Base-by-base conservation (phyloP, 2,113 vertebrate species). In the Colius striatus region DNA sequence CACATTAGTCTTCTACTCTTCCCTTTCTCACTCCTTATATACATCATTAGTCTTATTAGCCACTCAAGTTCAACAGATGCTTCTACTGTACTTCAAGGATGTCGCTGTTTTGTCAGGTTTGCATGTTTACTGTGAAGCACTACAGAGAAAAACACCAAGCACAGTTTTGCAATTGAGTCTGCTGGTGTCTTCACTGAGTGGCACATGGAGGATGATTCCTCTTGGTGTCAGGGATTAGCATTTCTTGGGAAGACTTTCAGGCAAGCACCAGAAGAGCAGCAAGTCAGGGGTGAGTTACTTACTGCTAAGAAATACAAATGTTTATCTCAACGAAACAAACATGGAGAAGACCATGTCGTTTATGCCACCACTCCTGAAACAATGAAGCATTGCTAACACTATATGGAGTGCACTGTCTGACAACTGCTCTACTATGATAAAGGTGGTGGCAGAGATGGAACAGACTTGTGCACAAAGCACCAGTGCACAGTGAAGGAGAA, bases 401-500 rank as follows among this genome's bases (percentile, higher is more conserved):
- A 19, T 11, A 12, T 2, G 26, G 21, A 16, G 22, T 4, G 4
- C 11, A 16, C 41, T 38, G 43, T 36, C 27, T 20, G 45, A 41
- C 8, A 50, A 9, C 45, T 13, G 3, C 0, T 6, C 79, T 13
- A 1, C 50, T 41, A 2, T 4, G 8, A 25, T 13, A n/a, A 6
- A 48, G 26, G 27, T 5, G n/a, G 26, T 13, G 38, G 0, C 55
- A 6, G 41, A 80, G 47, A 15, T 15, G 25, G 12, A 16, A 3
- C 0, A 11, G 4, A 16, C 21, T 21, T 20, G 65, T 11, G 45
- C 50, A 23, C 1, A 11, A 72, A 79, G 32, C 20, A 38, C 13
- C 15, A 0, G 32, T 8, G 54, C 6, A 5, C 6, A 7, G 2
- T 0, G 0, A 68, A 57, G 36, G 13, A 61, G 25, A 65, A 60